Evolutionary conservation across 2,888 invertebrate genomes (phyloP).

Genomic region (Ganaspis brasiliensis): DNA sequence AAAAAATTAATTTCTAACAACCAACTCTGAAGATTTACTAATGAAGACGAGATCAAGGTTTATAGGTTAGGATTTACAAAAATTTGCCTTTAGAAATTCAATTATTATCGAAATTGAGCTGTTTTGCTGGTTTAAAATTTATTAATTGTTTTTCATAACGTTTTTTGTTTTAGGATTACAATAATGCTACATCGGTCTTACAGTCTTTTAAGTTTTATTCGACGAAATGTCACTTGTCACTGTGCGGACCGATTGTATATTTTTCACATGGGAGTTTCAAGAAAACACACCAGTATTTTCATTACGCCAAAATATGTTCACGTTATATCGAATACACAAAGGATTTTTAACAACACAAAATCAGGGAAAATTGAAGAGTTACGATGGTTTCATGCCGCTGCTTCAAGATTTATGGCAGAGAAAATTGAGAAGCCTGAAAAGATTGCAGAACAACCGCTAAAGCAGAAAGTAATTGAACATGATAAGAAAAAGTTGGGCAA

Average conservation of each 20-base stretch:
- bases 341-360: conserved; percentile 61
- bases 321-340: conserved; percentile 64
- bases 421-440: conserved; percentile 45
- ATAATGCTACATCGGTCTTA: conserved; percentile 76
- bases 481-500: conserved; percentile 73
- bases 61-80: conserved; percentile 29
- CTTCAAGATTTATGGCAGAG: conserved; percentile 53
- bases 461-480: conserved; percentile 70
- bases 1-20: not conserved
- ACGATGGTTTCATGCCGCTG: conserved; percentile 57
- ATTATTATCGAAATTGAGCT: not conserved
- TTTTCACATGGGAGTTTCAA: conserved; percentile 70
- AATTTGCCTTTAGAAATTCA: not conserved
- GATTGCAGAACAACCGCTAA: conserved; percentile 49
- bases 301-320: conserved; percentile 69
- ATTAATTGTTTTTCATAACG: not conserved
- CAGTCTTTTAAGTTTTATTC: conserved; percentile 70
- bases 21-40: conserved; percentile 8
- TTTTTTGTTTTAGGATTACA: conserved; percentile 29
- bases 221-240: conserved; percentile 66
- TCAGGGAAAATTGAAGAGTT: conserved; percentile 58
- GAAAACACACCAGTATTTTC: conserved; percentile 71
- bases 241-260: conserved; percentile 70
- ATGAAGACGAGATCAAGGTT: conserved; percentile 11
- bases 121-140: not conserved